phyloP scores from a whole-genome alignment of 1,140 invertebrate genomes.

The Caenorhabditis brenneri region DNA sequence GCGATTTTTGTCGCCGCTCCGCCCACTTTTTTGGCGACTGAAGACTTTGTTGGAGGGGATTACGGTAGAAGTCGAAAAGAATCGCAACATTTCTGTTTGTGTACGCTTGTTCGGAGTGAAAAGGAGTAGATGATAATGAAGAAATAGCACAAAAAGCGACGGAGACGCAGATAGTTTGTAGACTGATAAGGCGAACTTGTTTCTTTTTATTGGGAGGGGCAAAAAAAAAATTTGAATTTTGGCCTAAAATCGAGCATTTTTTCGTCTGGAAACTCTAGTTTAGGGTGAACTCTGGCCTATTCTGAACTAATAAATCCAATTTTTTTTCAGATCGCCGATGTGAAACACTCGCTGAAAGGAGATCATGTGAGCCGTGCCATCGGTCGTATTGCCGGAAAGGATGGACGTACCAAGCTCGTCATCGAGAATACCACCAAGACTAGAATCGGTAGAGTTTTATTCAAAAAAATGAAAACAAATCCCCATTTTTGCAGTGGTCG shows the following conservation, averaged over 20 bases:
- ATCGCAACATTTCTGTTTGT: neutral
- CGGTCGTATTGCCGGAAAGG: constrained; percentile 93
- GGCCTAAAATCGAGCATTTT: too few relatives aligned
- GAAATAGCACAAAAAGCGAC: neutral
- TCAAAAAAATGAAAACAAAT: too few relatives aligned
- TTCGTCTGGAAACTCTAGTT: too few relatives aligned
- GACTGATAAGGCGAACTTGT: neutral
- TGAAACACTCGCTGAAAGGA: constrained; percentile 86
- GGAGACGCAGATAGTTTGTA: neutral
- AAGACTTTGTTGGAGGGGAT: too few relatives aligned
- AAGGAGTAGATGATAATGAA: neutral
- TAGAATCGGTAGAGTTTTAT: constrained; percentile 80
- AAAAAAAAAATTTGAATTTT: too few relatives aligned
- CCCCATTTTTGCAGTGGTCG: constrained; percentile 81
- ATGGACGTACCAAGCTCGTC: constrained; percentile 94
- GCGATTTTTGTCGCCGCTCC: neutral
- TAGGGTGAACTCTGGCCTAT: too few relatives aligned
- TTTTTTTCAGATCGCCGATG: constrained; percentile 70
- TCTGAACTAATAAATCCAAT: too few relatives aligned
- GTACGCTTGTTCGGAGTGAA: neutral
- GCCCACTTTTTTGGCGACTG: neutral
- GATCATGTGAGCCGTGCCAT: constrained; percentile 94
- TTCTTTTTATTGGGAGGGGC: too few relatives aligned
- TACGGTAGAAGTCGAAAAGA: neutral
- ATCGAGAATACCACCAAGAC: constrained; percentile 99